Evolutionary conservation across 1,140 invertebrate genomes (phyloP), one percentile per base, ranked within the genome.

Genomic region (Pseudomyrmex sp.): DNA sequence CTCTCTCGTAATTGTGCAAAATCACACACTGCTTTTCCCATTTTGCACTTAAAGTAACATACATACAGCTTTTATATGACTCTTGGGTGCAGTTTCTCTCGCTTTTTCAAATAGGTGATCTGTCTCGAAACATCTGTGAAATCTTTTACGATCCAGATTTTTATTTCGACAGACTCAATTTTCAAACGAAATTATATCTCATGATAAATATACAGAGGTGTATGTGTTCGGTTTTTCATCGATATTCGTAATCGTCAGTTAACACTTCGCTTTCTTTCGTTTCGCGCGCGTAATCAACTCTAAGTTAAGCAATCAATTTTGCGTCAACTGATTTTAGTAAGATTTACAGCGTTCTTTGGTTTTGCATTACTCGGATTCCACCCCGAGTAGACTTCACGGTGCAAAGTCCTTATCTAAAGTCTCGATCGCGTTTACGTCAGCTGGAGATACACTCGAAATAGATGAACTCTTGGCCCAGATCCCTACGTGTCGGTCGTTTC

Each of bases 391-490:
- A 90, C 89, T 88, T 89, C 77, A 58, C 82, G 69, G 72, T 68
- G 48, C 56, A 63, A 63, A 62, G 54, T 56, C 84, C 87, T 92
- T 93, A 92, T 93, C 86, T 88, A 74, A 74, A 90, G 85, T 88
- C 88, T 89, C 88, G 88, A 93, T 94, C 89, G 89, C 90, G 90
- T 91, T 90, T 92, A 92, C 92, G 90, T 93, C 92, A 91, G 90
- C 88, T 90, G 90, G 85, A 91, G 85, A 89, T 90, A 90, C 89
- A 92, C 93, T 93, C 90, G 90, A 93, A 93, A 93, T 93, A 93
- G 91, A 93, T 93, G 93, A 94, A 94, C 93, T 94, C 91, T 94
- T 94, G 93, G 91, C 93, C 93, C 91, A 94, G 91, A 93, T 93
- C 91, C 88, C 84, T 87, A 83, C 69, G 69, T 83, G 73, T 86